phyloP scores from a whole-genome alignment of 30 jellyfish, hydroid and myxozoan species.

The Turritopsis rubra region DNA sequence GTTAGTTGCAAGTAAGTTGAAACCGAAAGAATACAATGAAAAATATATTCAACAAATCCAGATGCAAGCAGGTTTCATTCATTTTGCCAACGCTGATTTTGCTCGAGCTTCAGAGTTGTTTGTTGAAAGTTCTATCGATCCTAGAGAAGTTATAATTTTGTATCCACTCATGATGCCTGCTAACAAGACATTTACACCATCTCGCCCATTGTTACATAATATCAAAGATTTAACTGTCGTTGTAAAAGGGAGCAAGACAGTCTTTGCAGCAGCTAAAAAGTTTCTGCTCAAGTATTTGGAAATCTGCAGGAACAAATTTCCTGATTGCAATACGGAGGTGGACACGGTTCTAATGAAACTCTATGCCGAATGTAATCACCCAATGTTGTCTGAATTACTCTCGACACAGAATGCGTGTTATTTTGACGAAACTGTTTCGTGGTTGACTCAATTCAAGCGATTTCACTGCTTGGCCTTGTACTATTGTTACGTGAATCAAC shows the following conservation, averaged over 20 bases:
- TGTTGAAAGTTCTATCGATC: slow-evolving; percentile 63
- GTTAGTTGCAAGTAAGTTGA: slow-evolving; percentile 53
- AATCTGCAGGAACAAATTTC: slow-evolving; percentile 6
- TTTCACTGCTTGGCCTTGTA: slow-evolving; percentile 72
- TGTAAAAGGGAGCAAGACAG: slow-evolving; percentile 71
- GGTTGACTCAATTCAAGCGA: slow-evolving; percentile 60
- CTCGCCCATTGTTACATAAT: slow-evolving; percentile 73
- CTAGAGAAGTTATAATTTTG: slow-evolving; percentile 61
- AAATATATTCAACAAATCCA: slow-evolving; percentile 55
- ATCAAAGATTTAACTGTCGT: slow-evolving; percentile 65
- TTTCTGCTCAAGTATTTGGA: slow-evolving; percentile 66
- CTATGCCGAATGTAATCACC: slow-evolving; percentile 80
- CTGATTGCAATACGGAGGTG: slow-evolving; percentile 28
- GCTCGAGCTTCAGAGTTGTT: slow-evolving; percentile 53
- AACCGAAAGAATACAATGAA: slow-evolving; percentile 43
- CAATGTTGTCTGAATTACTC: slow-evolving; percentile 42
- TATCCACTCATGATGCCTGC: slow-evolving; percentile 88
- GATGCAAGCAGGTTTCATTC: slow-evolving; percentile 80
- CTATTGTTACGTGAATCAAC: slow-evolving; percentile 36
- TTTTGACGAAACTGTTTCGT: slow-evolving; percentile 50
- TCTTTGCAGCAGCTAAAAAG: slow-evolving; percentile 69
- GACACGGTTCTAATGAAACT: slow-evolving; percentile 83
- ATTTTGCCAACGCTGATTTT: slow-evolving; percentile 52
- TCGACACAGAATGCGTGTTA: slow-evolving; percentile 40
- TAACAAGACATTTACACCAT: slow-evolving; percentile 60